Evolutionary conservation across 2,888 invertebrate species (phyloP), one percentile per base, ranked within the genome.

Genomic region (Ichneumoninae sp.): DNA sequence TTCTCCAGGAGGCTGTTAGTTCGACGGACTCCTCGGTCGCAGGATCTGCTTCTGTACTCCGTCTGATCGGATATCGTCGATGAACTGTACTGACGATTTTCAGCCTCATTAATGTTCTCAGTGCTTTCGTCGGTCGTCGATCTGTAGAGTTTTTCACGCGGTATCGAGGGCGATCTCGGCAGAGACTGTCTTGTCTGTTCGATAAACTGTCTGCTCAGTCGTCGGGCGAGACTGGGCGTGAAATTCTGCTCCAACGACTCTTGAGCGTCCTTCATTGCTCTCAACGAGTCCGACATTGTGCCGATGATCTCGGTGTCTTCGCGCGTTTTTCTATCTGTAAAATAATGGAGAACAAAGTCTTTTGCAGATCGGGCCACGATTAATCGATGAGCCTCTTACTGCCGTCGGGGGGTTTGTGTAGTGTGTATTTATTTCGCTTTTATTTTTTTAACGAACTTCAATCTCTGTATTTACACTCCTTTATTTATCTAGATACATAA

Each of bases 151-250:
- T 83, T 88, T n/a, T 92, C 93, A 6, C 91, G 90, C 1, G 91
- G 87, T 66, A 90, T 86, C 6, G 92, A 92, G 0, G 90, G 91
- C 7, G 93, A 92, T 19, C 92, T 85, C 4, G 92, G 91, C 70
- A 92, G 80, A 1, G 91, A 88, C 62, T 91, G 92, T n/a, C 92
- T 87, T 16, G 92, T 92, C 79, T 91, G 91, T 83, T 93, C 93
- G 87, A 92, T 91, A 83, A 93, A 91, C 62, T 92, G 93, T 13
- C 92, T 90, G 82, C 92, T 93, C 85, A 94, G 84, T 10, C 93
- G 88, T 16, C 92, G 90, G 52, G 93, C 92, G 82, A 94, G 83
- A 82, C 92, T 91, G 30, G 93, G 94, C 47, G 94, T 93, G 82
- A 93, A 93, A 82, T 85, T 92, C 68, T 91, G 81, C 75, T 92